Percentiles rank a stretch among this genome's conserved stretches.
phyloP scores from a whole-genome alignment of 2,113 vertebrate genomes.

The Pycnonotus jocosus region DNA sequence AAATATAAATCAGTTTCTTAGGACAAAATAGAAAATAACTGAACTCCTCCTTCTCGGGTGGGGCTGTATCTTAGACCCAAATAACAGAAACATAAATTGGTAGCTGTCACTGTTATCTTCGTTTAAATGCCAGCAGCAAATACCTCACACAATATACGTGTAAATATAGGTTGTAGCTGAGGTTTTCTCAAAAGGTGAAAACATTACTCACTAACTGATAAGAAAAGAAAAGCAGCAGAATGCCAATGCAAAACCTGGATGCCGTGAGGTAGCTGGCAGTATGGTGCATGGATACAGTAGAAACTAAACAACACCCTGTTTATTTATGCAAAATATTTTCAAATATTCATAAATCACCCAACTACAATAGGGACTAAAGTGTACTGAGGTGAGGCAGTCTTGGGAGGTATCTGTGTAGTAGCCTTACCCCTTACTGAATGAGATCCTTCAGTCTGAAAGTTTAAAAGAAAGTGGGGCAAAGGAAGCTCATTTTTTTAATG shows the following conservation, averaged over 20 bases:
- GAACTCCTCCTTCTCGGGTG: neutral
- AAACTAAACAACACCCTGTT: neutral
- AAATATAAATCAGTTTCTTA: neutral
- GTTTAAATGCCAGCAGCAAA: neutral
- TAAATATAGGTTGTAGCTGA: neutral
- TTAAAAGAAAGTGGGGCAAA: neutral
- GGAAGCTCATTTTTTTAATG: neutral
- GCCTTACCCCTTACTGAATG: neutral
- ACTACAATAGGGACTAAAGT: accelerated
- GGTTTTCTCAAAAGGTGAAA: neutral
- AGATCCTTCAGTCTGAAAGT: neutral
- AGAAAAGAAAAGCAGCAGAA: neutral
- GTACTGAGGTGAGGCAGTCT: neutral
- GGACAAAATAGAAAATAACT: neutral
- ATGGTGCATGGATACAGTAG: neutral
- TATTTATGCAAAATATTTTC: neutral
- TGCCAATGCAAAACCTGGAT: neutral
- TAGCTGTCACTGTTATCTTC: neutral
- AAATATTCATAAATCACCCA: neutral
- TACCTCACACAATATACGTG: neutral
- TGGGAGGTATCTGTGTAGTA: neutral
- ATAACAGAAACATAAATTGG: neutral
- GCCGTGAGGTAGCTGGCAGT: neutral
- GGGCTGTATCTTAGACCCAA: neutral
- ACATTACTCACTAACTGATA: neutral